These are phyloP conservation scores for Parazoanthus atlanticus DNA, from an alignment of 92 coral and sea anemone genomes.

Conservation along the genomic window DNA sequence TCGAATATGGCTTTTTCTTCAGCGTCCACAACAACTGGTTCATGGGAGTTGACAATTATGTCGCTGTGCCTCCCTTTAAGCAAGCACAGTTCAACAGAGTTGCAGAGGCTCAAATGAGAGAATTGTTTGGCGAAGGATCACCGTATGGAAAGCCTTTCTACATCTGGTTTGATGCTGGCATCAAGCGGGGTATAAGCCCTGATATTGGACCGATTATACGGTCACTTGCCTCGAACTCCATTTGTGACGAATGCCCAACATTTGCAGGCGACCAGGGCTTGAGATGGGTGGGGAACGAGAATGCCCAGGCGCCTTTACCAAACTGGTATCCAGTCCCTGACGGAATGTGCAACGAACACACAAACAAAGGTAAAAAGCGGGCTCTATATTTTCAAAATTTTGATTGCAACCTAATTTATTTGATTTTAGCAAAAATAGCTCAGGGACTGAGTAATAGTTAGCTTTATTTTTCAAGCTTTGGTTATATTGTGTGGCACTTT, in stretches of 20 bases:
- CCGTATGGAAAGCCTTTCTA: conserved; percentile 77
- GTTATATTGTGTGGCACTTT: no score
- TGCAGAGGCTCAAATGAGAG: conserved; percentile 66
- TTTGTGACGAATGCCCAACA: conserved; percentile 82
- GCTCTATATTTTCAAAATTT: no score
- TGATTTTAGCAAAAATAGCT: no score
- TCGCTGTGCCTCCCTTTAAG: conserved; percentile 37
- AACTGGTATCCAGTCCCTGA: conserved; percentile 82
- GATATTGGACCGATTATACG: conserved; percentile 76
- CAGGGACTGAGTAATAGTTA: no score
- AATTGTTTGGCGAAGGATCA: conserved; percentile 55
- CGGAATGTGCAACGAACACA: conserved; percentile 67
- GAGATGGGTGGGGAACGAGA: conserved; percentile 90
- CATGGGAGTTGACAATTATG: conserved; percentile 71
- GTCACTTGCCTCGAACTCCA: conserved; percentile 59
- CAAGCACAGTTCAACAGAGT: conserved; percentile 52
- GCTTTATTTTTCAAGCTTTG: no score
- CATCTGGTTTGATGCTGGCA: conserved; percentile 86
- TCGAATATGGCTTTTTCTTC: conserved; percentile 70
- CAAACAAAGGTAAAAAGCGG: neutral
- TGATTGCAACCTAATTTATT: neutral
- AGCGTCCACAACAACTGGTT: conserved; percentile 85
- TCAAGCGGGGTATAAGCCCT: conserved; percentile 72
- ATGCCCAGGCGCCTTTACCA: conserved; percentile 78
- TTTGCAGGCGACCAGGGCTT: conserved; percentile 78